phyloP scores from a whole-genome alignment of 1,140 invertebrate species.

The Tetramorium alpestre region DNA sequence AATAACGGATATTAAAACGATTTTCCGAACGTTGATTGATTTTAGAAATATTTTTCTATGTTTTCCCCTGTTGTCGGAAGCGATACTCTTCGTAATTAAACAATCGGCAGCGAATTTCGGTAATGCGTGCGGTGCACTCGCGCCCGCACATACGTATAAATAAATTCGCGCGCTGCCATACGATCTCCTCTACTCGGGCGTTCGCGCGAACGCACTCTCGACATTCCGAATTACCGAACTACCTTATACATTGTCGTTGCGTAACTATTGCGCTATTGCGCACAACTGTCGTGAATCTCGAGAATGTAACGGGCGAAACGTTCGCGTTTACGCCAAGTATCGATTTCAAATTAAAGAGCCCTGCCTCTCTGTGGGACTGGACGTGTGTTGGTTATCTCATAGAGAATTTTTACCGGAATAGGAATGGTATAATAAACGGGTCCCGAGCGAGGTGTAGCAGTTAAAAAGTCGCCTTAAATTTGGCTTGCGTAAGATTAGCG shows the following conservation, averaged over 20 bases:
- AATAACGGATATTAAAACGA: not conserved
- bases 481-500: conserved; percentile 36
- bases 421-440: conserved; percentile 34
- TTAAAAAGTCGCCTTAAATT: conserved; percentile 39
- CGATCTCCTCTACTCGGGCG: conserved; percentile 75
- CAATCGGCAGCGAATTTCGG: not conserved
- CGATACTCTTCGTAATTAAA: conserved; percentile 1
- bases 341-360: conserved; percentile 39
- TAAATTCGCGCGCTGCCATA: conserved; percentile 77
- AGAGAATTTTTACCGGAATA: conserved; percentile 3
- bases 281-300: conserved; percentile 39
- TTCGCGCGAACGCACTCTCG: conserved; percentile 6
- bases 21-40: not conserved
- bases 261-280: conserved; percentile 38
- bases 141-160: conserved; percentile 56
- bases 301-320: conserved; percentile 28
- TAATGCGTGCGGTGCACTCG: not conserved
- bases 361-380: not conserved
- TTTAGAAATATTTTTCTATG: not conserved
- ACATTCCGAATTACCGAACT: conserved; percentile 54
- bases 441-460: not conserved
- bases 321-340: conserved; percentile 13
- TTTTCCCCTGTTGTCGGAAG: not conserved
- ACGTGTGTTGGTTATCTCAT: not conserved
- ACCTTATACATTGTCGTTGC: conserved; percentile 51